These are phyloP conservation scores for Dasyornis broadbenti DNA, from an alignment of 2,113 vertebrate genomes.

Conservation along the genomic window DNA sequence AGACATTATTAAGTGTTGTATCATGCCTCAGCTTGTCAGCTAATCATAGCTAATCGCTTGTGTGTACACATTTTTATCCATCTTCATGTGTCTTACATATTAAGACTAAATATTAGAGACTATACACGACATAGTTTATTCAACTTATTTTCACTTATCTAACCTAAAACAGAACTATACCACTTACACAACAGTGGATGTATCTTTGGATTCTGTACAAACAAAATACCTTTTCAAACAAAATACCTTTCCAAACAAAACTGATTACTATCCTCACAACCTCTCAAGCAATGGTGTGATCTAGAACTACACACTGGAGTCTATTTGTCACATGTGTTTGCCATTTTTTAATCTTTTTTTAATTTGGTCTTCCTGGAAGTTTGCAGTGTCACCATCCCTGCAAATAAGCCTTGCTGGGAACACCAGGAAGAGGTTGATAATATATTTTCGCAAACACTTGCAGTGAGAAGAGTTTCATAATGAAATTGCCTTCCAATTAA, in stretches of 20 bases:
- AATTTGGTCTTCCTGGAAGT: neutral
- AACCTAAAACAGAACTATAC: neutral
- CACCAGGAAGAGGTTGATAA: neutral
- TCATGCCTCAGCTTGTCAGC: conserved; percentile 48
- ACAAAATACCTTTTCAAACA: neutral
- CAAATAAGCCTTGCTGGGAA: neutral
- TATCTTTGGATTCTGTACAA: neutral
- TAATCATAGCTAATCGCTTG: neutral
- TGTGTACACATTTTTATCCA: neutral
- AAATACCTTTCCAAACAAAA: neutral
- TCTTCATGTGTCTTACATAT: neutral
- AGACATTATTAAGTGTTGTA: conserved; percentile 23
- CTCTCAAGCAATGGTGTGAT: neutral
- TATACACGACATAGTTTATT: neutral
- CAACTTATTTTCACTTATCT: neutral
- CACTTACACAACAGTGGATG: neutral
- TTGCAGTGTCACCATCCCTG: neutral
- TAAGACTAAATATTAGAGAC: neutral
- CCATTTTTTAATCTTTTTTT: neutral
- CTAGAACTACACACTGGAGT: neutral
- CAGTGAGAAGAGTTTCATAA: neutral
- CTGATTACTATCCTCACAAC: neutral
- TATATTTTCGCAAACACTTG: neutral
- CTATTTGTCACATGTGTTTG: neutral
- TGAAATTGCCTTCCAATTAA: neutral